Percentiles rank a stretch among this genome's conserved stretches.
Evolutionary conservation across 2,797 vertebrate genomes (phyloP).

Genomic region (Schizothorax lantsangensis): DNA sequence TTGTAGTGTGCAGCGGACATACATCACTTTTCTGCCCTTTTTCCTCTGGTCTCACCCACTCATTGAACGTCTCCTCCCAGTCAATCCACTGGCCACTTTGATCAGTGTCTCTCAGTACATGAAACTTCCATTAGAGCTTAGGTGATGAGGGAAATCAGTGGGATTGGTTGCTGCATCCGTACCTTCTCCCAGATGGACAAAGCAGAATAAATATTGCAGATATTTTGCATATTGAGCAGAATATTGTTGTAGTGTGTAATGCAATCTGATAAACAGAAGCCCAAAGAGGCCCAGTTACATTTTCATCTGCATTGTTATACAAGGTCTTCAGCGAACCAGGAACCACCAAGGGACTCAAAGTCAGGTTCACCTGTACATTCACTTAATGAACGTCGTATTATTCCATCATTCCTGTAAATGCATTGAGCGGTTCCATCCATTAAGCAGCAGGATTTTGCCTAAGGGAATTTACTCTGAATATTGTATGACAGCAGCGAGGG

Average conservation of each 20-base stretch:
- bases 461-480: constrained; percentile 50
- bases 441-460: constrained; percentile 46
- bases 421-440: constrained; percentile 52
- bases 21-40: constrained; percentile 5
- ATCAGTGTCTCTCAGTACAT: constrained; percentile 74
- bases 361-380: constrained; percentile 42
- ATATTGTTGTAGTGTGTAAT: constrained; percentile 59
- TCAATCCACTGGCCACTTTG: constrained; percentile 49
- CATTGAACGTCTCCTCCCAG: constrained; percentile 12
- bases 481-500: constrained; percentile 43
- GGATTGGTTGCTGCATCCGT: constrained; percentile 30
- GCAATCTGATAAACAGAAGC: constrained; percentile 63
- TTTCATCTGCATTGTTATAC: constrained; percentile 19
- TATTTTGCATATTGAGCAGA: constrained; percentile 38
- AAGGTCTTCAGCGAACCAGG: not conserved
- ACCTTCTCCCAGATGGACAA: constrained; percentile 24
- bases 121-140: constrained; percentile 76
- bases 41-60: constrained; percentile 13
- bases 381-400: constrained; percentile 53
- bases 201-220: constrained; percentile 52
- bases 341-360: constrained; percentile 19
- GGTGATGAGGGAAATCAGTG: constrained; percentile 61
- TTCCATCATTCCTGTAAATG: constrained; percentile 40
- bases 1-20: not conserved
- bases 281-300: not conserved